Evolutionary conservation across 2,113 vertebrate genomes (phyloP).

Genomic region (Cavia aperea): DNA sequence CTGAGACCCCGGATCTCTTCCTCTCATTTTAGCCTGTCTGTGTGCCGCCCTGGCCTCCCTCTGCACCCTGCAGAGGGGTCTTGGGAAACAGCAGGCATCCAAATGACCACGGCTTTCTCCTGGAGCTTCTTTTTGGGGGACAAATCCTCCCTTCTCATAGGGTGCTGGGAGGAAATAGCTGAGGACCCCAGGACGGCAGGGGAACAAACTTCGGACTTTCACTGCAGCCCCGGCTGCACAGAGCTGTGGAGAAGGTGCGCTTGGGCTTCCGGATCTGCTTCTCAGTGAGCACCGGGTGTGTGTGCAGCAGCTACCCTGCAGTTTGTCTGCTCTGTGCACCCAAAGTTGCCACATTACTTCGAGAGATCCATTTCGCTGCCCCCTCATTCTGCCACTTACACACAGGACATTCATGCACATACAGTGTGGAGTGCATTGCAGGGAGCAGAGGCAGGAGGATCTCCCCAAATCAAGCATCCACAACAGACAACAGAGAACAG

Average conservation of each 20-base stretch:
- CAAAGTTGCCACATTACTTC: neutral
- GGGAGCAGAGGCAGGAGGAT: neutral
- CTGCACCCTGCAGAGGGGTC: neutral
- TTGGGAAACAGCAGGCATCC: neutral
- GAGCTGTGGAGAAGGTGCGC: neutral
- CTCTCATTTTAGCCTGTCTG: neutral
- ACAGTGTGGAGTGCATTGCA: neutral
- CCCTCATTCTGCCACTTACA: neutral
- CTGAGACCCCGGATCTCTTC: too few relatives aligned
- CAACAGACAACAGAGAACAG: constrained; percentile 46
- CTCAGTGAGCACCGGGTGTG: neutral
- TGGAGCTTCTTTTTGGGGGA: neutral
- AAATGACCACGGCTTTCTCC: neutral
- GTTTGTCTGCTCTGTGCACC: neutral
- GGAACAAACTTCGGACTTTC: neutral
- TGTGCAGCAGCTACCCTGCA: neutral
- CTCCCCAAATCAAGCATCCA: constrained; percentile 61
- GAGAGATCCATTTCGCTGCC: neutral
- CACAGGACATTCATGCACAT: neutral
- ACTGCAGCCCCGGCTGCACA: neutral
- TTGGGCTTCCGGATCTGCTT: neutral
- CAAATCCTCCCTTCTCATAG: neutral
- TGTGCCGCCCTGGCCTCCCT: neutral
- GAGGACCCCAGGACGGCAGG: neutral
- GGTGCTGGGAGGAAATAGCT: neutral